Evolutionary conservation across 2,113 vertebrate genomes (phyloP).

Genomic region (Thamnophis sirtalis): DNA sequence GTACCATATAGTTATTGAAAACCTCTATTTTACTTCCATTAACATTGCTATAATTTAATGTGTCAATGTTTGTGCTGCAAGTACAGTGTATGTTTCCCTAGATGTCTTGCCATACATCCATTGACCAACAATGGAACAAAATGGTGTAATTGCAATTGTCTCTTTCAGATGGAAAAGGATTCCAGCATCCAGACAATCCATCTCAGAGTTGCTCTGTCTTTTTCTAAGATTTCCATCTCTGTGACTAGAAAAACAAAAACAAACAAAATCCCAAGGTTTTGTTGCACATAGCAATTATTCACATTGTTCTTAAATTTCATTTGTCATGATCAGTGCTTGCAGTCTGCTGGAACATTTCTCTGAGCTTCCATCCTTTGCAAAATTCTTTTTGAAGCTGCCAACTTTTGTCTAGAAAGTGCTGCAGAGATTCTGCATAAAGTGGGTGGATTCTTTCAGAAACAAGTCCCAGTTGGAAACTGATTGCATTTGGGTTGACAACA

Average conservation of each 20-base stretch:
- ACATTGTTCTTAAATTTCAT: background rate
- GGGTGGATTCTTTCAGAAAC: slow-evolving; percentile 24
- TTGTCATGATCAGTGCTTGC: slow-evolving; percentile 1
- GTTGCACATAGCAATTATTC: background rate
- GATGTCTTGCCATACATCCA: background rate
- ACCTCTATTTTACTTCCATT: background rate
- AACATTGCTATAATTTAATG: background rate
- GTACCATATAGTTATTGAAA: background rate
- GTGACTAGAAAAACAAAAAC: background rate
- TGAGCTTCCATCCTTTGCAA: background rate
- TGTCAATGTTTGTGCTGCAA: background rate
- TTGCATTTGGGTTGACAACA: slow-evolving; percentile 30
- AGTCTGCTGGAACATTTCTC: background rate
- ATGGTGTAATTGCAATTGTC: background rate
- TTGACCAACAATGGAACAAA: background rate
- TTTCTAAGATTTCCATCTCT: background rate
- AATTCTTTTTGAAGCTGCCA: slow-evolving; percentile 18
- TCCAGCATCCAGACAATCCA: background rate
- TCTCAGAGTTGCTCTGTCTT: background rate
- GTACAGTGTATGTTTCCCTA: background rate
- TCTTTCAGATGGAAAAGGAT: background rate
- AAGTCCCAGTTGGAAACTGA: slow-evolving; percentile 28
- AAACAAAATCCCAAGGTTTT: background rate
- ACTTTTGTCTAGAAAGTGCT: slow-evolving; percentile 11
- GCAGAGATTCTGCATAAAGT: slow-evolving; percentile 27